phyloP scores from a whole-genome alignment of 2,113 vertebrate species.

The Myotis brandtii region DNA sequence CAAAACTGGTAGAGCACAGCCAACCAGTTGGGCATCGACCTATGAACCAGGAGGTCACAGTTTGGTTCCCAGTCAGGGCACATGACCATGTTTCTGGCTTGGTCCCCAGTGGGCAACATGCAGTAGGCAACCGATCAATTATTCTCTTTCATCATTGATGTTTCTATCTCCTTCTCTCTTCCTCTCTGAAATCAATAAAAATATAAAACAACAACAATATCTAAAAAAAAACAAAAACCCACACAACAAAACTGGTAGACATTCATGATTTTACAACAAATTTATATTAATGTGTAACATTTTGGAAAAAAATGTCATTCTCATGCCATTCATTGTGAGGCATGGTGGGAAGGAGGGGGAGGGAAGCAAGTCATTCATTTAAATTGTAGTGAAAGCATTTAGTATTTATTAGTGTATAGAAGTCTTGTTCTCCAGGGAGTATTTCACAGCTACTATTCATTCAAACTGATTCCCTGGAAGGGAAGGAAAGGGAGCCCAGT shows the following conservation, averaged over 20 bases:
- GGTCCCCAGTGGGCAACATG: too few relatives aligned
- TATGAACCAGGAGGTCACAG: too few relatives aligned
- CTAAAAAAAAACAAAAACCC: too few relatives aligned
- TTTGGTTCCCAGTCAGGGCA: too few relatives aligned
- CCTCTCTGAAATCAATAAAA: too few relatives aligned
- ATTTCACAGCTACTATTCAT: constrained; percentile 65
- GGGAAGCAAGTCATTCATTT: constrained; percentile 48
- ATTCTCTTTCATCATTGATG: too few relatives aligned
- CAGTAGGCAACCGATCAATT: too few relatives aligned
- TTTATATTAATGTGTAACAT: constrained; percentile 1
- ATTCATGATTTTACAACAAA: constrained; percentile 14
- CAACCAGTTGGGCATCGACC: too few relatives aligned
- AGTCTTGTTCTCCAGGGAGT: constrained; percentile 65
- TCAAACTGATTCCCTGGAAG: constrained; percentile 46
- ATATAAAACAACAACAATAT: too few relatives aligned
- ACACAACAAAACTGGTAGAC: neutral
- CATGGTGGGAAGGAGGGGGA: neutral
- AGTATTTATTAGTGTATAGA: constrained; percentile 70
- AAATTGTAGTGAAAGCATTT: constrained; percentile 65
- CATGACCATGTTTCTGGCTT: too few relatives aligned
- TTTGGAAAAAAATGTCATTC: constrained; percentile 48
- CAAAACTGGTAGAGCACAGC: neutral
- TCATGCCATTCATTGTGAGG: neutral
- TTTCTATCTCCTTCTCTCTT: too few relatives aligned
- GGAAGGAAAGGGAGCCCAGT: neutral